Base-by-base conservation (phyloP, 2,888 invertebrate genomes). In the Drosophila kuntzei region DNA sequence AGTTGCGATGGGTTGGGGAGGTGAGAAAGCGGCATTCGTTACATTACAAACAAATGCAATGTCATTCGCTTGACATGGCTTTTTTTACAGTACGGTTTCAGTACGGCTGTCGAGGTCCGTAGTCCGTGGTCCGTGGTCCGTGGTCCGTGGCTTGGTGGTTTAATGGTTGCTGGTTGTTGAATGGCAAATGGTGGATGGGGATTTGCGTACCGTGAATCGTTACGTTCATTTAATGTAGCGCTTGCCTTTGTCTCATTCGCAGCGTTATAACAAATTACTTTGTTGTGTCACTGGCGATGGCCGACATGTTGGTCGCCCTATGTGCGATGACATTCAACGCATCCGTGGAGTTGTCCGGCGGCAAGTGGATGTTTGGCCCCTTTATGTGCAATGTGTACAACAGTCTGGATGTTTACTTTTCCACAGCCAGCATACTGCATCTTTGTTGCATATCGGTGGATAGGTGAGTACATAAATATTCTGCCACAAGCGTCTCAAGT, bases 361-460 rank as follows among this genome's bases (percentile, higher is more conserved):
- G 95, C 9, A 94, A 94, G 75, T 98, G 98, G 98, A 92, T 97
- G 70, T 98, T 98, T 87, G 97, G 97, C 0, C 95, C 95, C 86
- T 96, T 96, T 89, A 96, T 98, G 96, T 98, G 98, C 92, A 98
- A 98, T 92, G 96, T 98, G 14, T 99, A 98, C 96, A 98, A 98
- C 92, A 97, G 98, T 1, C 94, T 98, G 80, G 98, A 99, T 92
- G 98, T 99, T 1, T 97, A 98, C 90, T 98, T 98, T 91, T 97
- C 96, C 80, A 98, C 96, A 1, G 98, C 98, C 0, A 98, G 98
- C 12, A 98, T 98, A 62, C 93, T 98, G 18, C 98, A 99, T 93
- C 93, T 99, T 58, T 98, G 98, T 91, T 98, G 98, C 92, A 98
- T 97, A 86, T 96, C 96, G 81, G 97, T 97, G 29, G 97, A 97